Percentiles rank a stretch among this genome's conserved stretches.
phyloP scores from a whole-genome alignment of 2,888 invertebrate species.

The Quadroppia sp. region DNA sequence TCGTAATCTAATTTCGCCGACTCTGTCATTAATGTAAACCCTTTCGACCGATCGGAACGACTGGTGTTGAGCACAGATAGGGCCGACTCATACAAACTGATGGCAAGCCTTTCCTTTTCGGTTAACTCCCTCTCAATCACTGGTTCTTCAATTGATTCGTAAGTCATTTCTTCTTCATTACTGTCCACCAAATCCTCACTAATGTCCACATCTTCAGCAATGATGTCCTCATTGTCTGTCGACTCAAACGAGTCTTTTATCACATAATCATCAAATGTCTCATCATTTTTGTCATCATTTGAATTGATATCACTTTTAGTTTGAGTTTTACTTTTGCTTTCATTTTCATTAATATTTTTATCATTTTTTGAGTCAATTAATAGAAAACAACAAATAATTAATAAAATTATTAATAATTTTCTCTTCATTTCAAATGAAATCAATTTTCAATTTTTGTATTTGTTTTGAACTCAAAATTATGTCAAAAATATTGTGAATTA shows the following conservation, averaged over 20 bases:
- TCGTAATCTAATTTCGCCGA: slow-evolving; percentile 76
- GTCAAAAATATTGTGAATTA: no score
- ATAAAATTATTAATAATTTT: slow-evolving; percentile 21
- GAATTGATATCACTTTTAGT: not conserved
- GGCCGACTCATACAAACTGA: slow-evolving; percentile 64
- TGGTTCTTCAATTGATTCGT: not conserved
- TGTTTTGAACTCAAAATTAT: no score
- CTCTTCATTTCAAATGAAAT: slow-evolving; percentile 21
- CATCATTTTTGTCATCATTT: not conserved
- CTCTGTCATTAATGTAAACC: slow-evolving; percentile 69
- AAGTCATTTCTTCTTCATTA: not conserved
- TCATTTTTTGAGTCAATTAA: slow-evolving; percentile 10
- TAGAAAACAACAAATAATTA: slow-evolving; percentile 21
- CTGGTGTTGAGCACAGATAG: slow-evolving; percentile 61
- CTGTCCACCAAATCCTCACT: not conserved
- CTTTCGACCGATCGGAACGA: slow-evolving; percentile 52
- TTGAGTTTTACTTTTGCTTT: not conserved
- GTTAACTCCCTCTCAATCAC: slow-evolving; percentile 54
- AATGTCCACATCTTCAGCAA: not conserved
- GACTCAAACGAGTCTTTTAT: no score
- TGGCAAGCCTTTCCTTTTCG: slow-evolving; percentile 66
- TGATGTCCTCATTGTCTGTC: no score
- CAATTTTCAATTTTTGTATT: no score
- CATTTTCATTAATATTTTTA: slow-evolving; percentile 25
- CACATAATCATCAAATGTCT: not conserved